phyloP scores from a whole-genome alignment of 2,888 invertebrate species.

The Leptothorax acervorum region DNA sequence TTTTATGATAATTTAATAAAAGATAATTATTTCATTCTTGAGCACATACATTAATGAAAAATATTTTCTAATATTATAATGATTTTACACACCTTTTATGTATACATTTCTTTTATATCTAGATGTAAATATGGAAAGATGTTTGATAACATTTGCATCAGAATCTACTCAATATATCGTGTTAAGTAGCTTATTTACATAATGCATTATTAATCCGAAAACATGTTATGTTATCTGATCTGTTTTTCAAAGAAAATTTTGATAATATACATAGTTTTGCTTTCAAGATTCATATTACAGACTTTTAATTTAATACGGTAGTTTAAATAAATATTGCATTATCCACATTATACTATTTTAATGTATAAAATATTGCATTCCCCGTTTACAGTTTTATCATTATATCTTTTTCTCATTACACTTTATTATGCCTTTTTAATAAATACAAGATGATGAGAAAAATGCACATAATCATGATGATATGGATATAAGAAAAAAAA shows the following conservation, averaged over 20 bases:
- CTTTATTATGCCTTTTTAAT: background rate
- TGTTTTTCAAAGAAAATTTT: background rate
- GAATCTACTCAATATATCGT: background rate
- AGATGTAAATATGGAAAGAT: background rate
- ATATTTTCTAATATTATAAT: slow-evolving; percentile 5
- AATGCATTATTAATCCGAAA: slow-evolving; percentile 6
- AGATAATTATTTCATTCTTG: background rate
- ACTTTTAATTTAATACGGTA: background rate
- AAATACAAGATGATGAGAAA: background rate
- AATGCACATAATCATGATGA: background rate
- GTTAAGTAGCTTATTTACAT: background rate
- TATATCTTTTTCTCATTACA: background rate
- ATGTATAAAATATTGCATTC: background rate
- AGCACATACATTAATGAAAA: background rate
- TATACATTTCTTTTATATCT: background rate
- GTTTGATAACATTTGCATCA: background rate
- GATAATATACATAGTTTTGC: background rate
- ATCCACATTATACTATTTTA: background rate
- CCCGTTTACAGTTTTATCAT: background rate
- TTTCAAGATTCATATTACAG: slow-evolving; percentile 28
- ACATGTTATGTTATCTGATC: background rate
- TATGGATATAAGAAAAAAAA: background rate
- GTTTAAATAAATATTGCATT: background rate
- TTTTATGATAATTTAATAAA: background rate
- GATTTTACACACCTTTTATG: background rate